phyloP scores from a whole-genome alignment of 2,113 vertebrate genomes.

The Embiotoca jacksoni region DNA sequence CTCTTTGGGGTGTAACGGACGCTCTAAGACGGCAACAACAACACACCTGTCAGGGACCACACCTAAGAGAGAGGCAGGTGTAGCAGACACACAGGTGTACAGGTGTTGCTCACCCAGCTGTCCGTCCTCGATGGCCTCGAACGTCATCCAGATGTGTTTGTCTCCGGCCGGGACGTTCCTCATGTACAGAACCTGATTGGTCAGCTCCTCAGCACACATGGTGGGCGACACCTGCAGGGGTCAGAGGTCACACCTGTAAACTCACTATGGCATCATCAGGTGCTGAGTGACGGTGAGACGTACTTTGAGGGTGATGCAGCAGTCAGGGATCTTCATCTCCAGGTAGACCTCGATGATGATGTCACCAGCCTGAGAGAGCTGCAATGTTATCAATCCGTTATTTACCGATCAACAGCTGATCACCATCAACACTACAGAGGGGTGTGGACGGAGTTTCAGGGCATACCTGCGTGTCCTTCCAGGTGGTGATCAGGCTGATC shows the following conservation, averaged over 20 bases:
- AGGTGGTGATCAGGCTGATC: conserved; percentile 96
- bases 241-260: conserved; percentile 23
- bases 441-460: too few species aligned
- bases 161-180: conserved; percentile 88
- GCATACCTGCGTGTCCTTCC: conserved; percentile 95
- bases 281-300: conserved; percentile 27
- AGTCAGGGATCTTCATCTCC: conserved; percentile 93
- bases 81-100: not conserved
- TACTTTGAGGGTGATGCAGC: conserved; percentile 96
- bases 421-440: too few species aligned
- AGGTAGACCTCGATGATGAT: conserved; percentile 97
- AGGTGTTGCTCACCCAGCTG: conserved; percentile 89
- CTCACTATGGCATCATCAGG: not conserved
- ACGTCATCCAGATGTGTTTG: conserved; percentile 93
- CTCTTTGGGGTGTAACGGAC: conserved; percentile 96
- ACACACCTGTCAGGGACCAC: not conserved
- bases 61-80: not conserved
- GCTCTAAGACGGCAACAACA: conserved; percentile 80
- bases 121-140: conserved; percentile 93
- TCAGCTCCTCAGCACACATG: conserved; percentile 95
- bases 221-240: conserved; percentile 92
- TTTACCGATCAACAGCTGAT: too few species aligned
- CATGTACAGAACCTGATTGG: conserved; percentile 97
- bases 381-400: not conserved
- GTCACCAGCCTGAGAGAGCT: conserved; percentile 97